Evolutionary conservation across 2,888 invertebrate genomes (phyloP), one percentile per base, ranked within the genome.

Genomic region (Drosophila lutescens): DNA sequence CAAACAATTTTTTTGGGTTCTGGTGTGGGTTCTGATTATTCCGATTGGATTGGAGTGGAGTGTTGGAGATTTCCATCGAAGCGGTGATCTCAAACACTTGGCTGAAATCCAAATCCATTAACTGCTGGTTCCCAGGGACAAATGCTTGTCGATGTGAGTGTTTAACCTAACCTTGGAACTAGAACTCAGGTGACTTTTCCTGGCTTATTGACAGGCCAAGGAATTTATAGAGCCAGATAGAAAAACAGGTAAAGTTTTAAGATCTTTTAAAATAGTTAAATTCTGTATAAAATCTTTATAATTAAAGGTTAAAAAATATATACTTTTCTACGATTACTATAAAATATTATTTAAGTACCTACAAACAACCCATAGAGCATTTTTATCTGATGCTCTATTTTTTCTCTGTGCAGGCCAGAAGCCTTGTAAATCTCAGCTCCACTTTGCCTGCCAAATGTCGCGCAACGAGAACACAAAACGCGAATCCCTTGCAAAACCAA

Each of bases 381-480:
- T 13, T 20, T 13, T 20, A 38, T 15, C 15, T 0, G 7, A 1
- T 10, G 23, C 23, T 47, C 47, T 38, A 40, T 59, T 62, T 62
- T 62, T 26, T 49, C 9, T 2, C 59, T 26, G 62, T 63, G 60
- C 36, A 49, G 41, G 54, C 38, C 51, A 56, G 49, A 66, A 49
- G 58, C 60, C 77, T 79, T 68, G 70, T 67, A 74, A 68, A 68
- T 66, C 67, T 68, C 66, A 38, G 67, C 50, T 50, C 17, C 41
- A 50, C 47, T 55, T 65, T 55, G 60, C 60, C 38, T 54, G 38
- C 26, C 36, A 30, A 54, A 55, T 47, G 65, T 55, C 50, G 60
- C 62, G 69, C 65, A 77, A 67, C 17, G 34, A 74, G 76, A 77
- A 75, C 69, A 71, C 55, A 74, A 61, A 40, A 54, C 61, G 51